Evolutionary conservation across 2,113 vertebrate genomes (phyloP).

Genomic region (Semicossyphus pulcher): DNA sequence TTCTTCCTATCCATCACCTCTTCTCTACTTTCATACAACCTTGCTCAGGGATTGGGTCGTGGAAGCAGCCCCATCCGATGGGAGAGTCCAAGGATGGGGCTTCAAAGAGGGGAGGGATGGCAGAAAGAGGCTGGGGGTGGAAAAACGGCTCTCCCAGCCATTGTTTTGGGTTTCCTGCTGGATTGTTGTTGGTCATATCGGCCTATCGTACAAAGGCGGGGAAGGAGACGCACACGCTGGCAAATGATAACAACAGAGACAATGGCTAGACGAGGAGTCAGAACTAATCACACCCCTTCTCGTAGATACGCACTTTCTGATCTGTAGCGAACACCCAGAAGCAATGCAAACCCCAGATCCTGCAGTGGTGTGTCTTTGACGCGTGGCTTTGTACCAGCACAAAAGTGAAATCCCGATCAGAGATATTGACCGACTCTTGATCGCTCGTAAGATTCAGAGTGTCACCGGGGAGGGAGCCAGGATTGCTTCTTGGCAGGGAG

Average conservation of each 20-base stretch:
- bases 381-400: slow-evolving; percentile 25
- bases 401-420: slow-evolving; percentile 46
- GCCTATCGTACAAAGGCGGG: slow-evolving; percentile 25
- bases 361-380: slow-evolving; percentile 10
- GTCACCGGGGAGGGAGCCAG: slow-evolving; percentile 42
- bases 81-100: neutral
- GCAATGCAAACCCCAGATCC: neutral
- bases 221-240: slow-evolving; percentile 35
- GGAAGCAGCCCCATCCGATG: slow-evolving; percentile 11
- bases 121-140: neutral
- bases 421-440: slow-evolving; percentile 53
- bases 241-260: slow-evolving; percentile 40
- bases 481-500: slow-evolving; percentile 47
- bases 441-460: slow-evolving; percentile 37
- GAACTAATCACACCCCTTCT: neutral
- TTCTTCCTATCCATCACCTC: slow-evolving; percentile 9
- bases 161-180: slow-evolving; percentile 71
- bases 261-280: slow-evolving; percentile 35
- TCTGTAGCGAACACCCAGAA: neutral
- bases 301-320: neutral
- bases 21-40: neutral
- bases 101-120: too few relatives aligned
- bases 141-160: slow-evolving; percentile 32
- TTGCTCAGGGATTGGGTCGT: slow-evolving; percentile 2
- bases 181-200: slow-evolving; percentile 54